Percentiles rank a stretch among this genome's conserved stretches.
These are phyloP conservation scores for Clanis bilineata DNA, from an alignment of 2,888 invertebrate species.

Conservation along the genomic window DNA sequence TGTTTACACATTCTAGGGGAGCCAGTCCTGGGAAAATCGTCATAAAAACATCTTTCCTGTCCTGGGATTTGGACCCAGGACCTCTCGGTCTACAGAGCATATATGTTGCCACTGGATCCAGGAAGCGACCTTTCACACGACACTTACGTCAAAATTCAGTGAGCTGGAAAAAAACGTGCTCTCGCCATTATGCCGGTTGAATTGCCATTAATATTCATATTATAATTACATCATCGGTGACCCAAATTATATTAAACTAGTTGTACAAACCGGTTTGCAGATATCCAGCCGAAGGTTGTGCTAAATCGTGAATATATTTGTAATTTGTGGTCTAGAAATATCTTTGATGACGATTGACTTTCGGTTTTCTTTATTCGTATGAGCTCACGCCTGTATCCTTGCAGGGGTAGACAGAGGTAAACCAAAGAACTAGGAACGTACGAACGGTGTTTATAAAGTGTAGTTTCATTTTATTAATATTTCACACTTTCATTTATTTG, in stretches of 20 bases:
- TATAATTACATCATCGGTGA: slow-evolving; percentile 17
- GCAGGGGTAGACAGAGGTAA: no score
- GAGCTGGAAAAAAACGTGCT: not conserved
- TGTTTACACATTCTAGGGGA: no score
- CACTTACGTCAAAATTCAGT: not conserved
- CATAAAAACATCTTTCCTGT: no score
- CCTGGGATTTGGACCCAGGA: no score
- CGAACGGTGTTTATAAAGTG: no score
- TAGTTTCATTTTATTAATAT: no score
- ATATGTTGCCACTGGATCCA: no score
- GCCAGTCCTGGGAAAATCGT: no score
- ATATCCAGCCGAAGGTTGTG: not conserved
- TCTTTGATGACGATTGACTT: not conserved
- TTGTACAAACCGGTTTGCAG: slow-evolving; percentile 5
- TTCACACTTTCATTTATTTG: no score
- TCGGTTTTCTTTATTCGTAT: not conserved
- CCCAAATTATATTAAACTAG: slow-evolving; percentile 13
- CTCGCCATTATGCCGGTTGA: not conserved
- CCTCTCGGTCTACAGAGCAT: no score
- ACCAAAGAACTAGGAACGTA: no score
- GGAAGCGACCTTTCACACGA: not conserved
- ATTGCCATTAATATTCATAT: not conserved
- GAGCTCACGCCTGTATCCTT: no score
- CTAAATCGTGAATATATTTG: not conserved
- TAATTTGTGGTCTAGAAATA: not conserved